Conservation (phyloP, 2,113 vertebrate species). For the Indicator indicator region DNA sequence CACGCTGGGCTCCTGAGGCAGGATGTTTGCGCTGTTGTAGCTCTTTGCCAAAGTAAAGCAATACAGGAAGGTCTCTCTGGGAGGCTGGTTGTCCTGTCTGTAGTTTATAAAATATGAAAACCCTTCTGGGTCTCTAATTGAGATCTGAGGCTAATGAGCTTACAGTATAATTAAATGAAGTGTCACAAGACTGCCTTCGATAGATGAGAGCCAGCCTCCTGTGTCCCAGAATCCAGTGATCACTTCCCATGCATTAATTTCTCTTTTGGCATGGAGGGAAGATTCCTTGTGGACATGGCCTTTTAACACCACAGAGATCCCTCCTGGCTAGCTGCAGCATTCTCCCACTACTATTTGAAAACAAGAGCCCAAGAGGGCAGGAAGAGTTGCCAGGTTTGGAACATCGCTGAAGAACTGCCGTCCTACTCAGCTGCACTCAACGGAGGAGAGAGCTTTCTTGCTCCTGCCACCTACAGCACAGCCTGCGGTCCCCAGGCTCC, state of each 20-base stretch:
- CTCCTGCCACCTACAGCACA: not conserved
- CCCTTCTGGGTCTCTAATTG: not conserved
- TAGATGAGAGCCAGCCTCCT: not conserved
- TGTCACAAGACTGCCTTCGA: not conserved
- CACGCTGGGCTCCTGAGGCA: fast-evolving
- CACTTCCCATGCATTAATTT: not conserved
- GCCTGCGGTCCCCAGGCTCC: not conserved
- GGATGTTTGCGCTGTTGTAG: fast-evolving
- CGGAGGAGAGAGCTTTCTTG: fast-evolving
- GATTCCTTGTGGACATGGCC: not conserved
- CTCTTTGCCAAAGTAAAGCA: not conserved
- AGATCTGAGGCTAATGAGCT: not conserved
- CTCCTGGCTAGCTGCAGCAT: not conserved
- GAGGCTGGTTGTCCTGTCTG: fast-evolving
- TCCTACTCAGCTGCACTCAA: not conserved
- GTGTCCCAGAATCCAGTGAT: not conserved
- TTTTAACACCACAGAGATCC: not conserved
- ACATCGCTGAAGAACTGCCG: fast-evolving
- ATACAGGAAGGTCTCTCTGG: not conserved
- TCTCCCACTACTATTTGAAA: not conserved
- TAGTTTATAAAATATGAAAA: not conserved
- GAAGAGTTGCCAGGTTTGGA: not conserved
- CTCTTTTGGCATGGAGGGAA: not conserved
- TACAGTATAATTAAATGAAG: not conserved
- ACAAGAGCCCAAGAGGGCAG: not conserved